Conservation (phyloP, 2,113 vertebrate genomes). For the Neopipo cinnamomea region DNA sequence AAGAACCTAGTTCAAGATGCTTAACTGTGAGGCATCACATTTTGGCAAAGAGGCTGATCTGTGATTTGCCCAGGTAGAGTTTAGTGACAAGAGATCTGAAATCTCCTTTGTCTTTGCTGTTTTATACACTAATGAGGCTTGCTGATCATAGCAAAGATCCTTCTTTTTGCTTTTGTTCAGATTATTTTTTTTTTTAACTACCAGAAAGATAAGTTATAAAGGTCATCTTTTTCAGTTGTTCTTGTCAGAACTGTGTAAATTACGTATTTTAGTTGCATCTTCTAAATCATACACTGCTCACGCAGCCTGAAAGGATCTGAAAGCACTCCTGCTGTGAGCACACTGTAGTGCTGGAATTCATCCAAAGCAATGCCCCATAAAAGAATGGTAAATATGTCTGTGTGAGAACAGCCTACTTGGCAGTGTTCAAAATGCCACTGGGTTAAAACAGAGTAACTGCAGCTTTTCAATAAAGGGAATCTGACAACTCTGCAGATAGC, state of each 20-base stretch:
- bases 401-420: constrained; percentile 57
- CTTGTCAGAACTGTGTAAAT: constrained; percentile 4
- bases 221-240: background rate
- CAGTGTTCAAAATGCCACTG: constrained; percentile 43
- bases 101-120: background rate
- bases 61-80: background rate
- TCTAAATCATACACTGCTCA: constrained; percentile 13
- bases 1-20: background rate
- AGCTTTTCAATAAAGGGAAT: constrained; percentile 45
- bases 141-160: background rate
- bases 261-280: background rate
- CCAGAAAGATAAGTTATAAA: background rate
- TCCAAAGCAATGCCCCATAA: constrained; percentile 50
- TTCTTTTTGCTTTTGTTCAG: background rate
- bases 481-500: constrained; percentile 44
- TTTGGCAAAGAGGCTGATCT: background rate
- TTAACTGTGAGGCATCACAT: background rate
- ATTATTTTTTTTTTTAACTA: background rate
- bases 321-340: constrained; percentile 35
- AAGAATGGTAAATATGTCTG: constrained; percentile 59
- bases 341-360: constrained; percentile 6
- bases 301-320: background rate
- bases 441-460: constrained; percentile 41
- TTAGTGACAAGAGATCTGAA: background rate
- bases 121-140: background rate